Percentiles rank a stretch among this genome's conserved stretches.
Evolutionary conservation across 2,113 vertebrate species (phyloP).

Genomic region (Pseudonaja textilis): DNA sequence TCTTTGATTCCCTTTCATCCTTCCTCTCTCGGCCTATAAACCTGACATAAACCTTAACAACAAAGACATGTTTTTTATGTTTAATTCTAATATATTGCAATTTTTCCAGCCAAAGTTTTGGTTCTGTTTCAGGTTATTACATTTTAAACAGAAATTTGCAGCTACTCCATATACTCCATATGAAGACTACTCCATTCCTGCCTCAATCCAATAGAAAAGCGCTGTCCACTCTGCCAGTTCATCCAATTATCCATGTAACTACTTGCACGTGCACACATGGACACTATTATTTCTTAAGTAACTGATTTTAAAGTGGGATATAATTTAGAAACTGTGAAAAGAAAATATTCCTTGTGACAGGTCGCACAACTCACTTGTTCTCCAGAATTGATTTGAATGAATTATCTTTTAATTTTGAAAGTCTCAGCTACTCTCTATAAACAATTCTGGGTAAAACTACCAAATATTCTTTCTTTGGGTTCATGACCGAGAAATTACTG

Average conservation of each 20-base stretch:
- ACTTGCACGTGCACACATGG: neutral
- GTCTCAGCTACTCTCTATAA: conserved; percentile 56
- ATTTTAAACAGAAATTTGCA: neutral
- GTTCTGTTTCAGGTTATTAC: neutral
- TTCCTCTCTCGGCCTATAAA: neutral
- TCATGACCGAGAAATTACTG: conserved; percentile 70
- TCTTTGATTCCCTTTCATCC: neutral
- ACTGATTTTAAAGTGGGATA: conserved; percentile 29
- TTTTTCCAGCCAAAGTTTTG: neutral
- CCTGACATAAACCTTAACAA: neutral
- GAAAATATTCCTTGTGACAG: conserved; percentile 43
- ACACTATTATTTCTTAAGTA: conserved; percentile 14
- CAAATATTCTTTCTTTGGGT: conserved; percentile 66
- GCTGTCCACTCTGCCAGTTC: neutral
- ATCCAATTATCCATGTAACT: neutral
- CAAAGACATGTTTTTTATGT: neutral
- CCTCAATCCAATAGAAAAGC: neutral
- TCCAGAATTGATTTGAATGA: conserved; percentile 68
- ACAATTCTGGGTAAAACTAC: conserved; percentile 48
- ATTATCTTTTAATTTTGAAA: conserved; percentile 69
- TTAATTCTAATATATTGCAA: neutral
- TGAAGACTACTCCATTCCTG: neutral
- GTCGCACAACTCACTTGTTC: conserved; percentile 50
- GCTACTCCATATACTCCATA: neutral
- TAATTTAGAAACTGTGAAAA: conserved; percentile 39